Percentiles rank a stretch among this genome's conserved stretches.
Conservation (phyloP, 2,797 vertebrate genomes). For the Melanotaenia boesemani region DNA sequence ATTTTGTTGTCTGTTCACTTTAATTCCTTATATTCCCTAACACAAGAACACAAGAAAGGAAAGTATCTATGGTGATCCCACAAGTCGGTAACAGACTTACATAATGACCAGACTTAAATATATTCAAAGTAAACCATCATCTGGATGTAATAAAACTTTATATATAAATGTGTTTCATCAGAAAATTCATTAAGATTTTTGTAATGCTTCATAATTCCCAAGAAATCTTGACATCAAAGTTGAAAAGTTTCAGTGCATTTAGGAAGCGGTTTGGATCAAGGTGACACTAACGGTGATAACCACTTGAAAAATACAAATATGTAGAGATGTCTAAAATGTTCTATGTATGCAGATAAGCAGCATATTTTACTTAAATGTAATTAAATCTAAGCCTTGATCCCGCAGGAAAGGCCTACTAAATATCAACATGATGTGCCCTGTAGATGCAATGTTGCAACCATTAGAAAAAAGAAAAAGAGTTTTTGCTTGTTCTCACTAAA, state of each 20-base stretch:
- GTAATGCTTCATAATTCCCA: not conserved
- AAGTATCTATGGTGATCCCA: not conserved
- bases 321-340: not conserved
- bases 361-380: not conserved
- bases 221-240: no score
- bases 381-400: not conserved
- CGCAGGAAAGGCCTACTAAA: not conserved
- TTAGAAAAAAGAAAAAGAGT: constrained; percentile 26
- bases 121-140: not conserved
- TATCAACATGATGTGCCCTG: not conserved
- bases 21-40: constrained; percentile 2
- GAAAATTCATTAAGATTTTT: not conserved
- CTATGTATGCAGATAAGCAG: not conserved
- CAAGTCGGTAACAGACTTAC: not conserved
- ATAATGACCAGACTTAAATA: not conserved
- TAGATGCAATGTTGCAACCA: constrained; percentile 2
- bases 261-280: no score
- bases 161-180: not conserved
- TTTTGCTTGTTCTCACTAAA: constrained; percentile 39
- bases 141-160: not conserved
- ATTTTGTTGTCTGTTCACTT: constrained; percentile 26
- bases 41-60: not conserved
- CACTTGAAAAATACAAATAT: not conserved
- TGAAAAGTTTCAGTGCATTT: no score
- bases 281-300: no score